Conservation (phyloP, 2,113 vertebrate genomes). For the Opisthocomus hoazin region DNA sequence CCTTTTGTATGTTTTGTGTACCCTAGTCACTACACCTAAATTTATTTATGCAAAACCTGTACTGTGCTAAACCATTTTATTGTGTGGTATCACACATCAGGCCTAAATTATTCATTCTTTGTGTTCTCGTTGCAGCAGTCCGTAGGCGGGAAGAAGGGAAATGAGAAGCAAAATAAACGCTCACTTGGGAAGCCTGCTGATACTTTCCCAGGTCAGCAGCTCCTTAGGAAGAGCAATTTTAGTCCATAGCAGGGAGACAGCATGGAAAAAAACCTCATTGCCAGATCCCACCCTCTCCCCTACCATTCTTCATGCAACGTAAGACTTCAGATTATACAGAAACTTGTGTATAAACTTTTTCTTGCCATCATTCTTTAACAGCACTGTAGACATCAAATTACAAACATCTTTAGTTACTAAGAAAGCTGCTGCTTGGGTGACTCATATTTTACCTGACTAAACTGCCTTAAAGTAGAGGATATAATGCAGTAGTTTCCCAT, state of each 20-base stretch:
- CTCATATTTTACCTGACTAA: neutral
- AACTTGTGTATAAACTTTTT: neutral
- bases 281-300: neutral
- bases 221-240: neutral
- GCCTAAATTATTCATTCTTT: neutral
- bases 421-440: neutral
- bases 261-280: neutral
- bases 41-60: neutral
- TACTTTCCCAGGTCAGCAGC: neutral
- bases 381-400: neutral
- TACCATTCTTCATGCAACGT: neutral
- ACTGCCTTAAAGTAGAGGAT: neutral
- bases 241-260: neutral
- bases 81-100: neutral
- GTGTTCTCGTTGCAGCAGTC: neutral
- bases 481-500: neutral
- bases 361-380: neutral
- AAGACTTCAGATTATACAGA: neutral
- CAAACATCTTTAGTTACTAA: neutral
- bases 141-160: neutral
- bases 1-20: neutral
- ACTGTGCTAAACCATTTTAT: neutral
- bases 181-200: neutral
- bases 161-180: neutral
- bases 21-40: neutral